Conservation (phyloP, 1,140 invertebrate genomes). For the Chironomus tepperi region DNA sequence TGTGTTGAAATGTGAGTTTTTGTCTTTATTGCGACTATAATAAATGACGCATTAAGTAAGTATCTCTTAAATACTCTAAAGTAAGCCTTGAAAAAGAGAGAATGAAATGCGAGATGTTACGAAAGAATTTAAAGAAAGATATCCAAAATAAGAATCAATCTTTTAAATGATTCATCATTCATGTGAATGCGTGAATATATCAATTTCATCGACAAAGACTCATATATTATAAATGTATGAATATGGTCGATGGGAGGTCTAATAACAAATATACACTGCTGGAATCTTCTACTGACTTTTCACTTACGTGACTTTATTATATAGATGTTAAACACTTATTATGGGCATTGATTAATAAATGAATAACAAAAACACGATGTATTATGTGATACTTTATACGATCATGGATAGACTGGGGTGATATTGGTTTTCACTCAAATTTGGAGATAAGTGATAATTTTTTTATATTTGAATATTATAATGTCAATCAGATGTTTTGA, state of each 20-base stretch:
- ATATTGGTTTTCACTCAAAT: too few species aligned
- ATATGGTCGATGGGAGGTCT: background rate
- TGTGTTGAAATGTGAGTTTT: background rate
- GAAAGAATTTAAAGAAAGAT: background rate
- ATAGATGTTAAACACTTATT: constrained; percentile 9
- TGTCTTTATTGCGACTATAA: background rate
- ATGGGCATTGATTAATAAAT: constrained; percentile 2
- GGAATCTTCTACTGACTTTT: background rate
- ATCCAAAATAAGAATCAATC: background rate
- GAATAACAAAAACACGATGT: background rate
- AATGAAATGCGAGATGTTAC: background rate
- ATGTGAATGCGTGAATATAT: constrained; percentile 17
- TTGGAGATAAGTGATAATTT: too few species aligned
- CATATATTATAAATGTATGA: too few species aligned
- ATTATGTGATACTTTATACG: background rate
- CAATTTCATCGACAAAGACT: constrained; percentile 2
- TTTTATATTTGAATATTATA: too few species aligned
- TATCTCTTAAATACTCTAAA: too few species aligned
- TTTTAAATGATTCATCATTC: constrained; percentile 9
- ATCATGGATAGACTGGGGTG: too few species aligned
- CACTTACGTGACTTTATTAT: constrained; percentile 8
- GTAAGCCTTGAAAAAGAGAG: background rate
- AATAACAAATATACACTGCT: background rate
- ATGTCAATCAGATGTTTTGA: too few species aligned
- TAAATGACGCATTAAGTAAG: too few species aligned